Evolutionary conservation across 2,797 vertebrate species (phyloP), one percentile per base, ranked within the genome.

Genomic region (Lemur catta): DNA sequence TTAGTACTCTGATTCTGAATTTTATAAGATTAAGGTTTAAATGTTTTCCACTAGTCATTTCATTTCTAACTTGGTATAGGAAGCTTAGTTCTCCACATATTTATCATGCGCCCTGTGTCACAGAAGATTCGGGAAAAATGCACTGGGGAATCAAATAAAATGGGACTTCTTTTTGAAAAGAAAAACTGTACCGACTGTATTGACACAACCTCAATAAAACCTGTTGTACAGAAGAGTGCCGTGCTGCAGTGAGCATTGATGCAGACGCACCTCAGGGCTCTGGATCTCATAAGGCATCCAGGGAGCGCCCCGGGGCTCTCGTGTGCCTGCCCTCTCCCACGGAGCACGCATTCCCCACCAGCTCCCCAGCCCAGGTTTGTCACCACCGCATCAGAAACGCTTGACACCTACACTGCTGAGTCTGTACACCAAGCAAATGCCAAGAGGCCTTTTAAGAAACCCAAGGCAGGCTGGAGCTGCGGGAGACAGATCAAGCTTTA

Each of bases 161-260:
- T 98, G 99, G 99, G 98, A 85, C 99, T 99, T 99, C 98, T 99
- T 98, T 99, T 99, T 96, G 98, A 98, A 99, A 99, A 98, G 99
- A 99, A 99, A 99, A 99, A 99, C 99, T 98, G 99, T 99, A 98
- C 98, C 99, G 99, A 99, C 99, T 99, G 99, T 99, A 99, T 99
- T 99, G 99, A 99, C 99, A 99, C 98, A 98, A 79, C 89, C 75
- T 99, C 99, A 99, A 99, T 99, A 99, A 99, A 99, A 98, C 98
- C 98, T 98, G 98, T 98, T 99, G 98, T 99, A 98, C 97, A 99
- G 93, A 97, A 98, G 81, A 79, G 74, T 1, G 2, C 46, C 14
- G 35, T 41, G 35, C 33, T 63, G 57, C 72, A 46, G 7, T 1
- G 72, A 87, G 78, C 50, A 6, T 38, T 12, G 30, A 22, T 1